Conservation (phyloP, 2,888 invertebrate species). For the Pristionchus maxplancki region DNA sequence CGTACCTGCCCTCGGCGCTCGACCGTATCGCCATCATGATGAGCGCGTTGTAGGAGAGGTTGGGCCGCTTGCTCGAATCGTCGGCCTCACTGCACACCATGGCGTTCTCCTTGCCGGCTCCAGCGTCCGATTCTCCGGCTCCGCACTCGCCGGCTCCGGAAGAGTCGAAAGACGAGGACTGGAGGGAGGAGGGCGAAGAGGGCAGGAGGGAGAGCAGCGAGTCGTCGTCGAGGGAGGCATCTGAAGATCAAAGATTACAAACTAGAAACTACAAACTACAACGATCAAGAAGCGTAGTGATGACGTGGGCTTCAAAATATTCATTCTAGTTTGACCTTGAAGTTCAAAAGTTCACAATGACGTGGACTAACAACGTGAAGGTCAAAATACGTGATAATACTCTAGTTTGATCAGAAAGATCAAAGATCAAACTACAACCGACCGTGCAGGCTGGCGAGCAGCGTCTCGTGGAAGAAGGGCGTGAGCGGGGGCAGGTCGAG, state of each 20-base stretch:
- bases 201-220: background rate
- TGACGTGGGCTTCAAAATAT: too few relatives aligned
- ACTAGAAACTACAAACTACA: background rate
- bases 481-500: conserved; percentile 10
- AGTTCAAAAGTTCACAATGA: too few relatives aligned
- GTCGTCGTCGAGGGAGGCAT: conserved; percentile 9
- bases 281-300: background rate
- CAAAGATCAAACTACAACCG: background rate
- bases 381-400: background rate
- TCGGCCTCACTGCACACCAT: background rate
- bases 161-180: conserved; percentile 16
- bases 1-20: conserved; percentile 87
- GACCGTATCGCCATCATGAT: conserved; percentile 99
- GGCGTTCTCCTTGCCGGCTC: background rate
- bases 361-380: background rate
- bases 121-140: background rate
- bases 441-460: background rate
- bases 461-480: background rate
- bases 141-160: background rate
- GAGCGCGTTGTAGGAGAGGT: conserved; percentile 97
- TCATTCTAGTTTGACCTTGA: background rate
- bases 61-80: conserved; percentile 86
- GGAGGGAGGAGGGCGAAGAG: conserved; percentile 26
- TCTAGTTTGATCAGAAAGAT: background rate
- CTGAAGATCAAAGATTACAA: background rate